Conservation (phyloP, 1,140 invertebrate genomes). For the Maniola jurtina region DNA sequence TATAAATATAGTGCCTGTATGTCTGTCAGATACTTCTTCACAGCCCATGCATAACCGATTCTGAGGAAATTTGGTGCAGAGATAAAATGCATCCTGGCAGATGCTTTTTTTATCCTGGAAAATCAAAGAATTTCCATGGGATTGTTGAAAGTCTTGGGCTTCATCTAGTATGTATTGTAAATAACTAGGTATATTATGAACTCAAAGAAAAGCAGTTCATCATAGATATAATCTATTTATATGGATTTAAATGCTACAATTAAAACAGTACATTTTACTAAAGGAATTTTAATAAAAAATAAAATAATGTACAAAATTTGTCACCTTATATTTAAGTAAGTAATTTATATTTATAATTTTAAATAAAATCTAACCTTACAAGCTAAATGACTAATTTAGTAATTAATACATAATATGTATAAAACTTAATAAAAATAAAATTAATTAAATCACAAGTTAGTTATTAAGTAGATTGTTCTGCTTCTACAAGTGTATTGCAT, state of each 20-base stretch:
- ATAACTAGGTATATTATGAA: too few relatives aligned
- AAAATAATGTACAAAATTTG: conserved; percentile 23
- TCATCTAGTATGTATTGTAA: too few relatives aligned
- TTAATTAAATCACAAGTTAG: conserved; percentile 57
- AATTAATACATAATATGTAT: conserved; percentile 55
- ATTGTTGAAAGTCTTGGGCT: too few relatives aligned
- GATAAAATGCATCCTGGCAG: too few relatives aligned
- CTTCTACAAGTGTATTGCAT: conserved; percentile 28
- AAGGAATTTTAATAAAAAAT: neutral
- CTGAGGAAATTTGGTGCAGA: too few relatives aligned
- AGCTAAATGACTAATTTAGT: conserved; percentile 69
- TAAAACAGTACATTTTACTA: neutral
- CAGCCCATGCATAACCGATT: too few relatives aligned
- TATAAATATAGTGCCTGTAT: too few relatives aligned
- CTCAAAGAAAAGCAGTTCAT: too few relatives aligned
- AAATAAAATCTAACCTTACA: conserved; percentile 47
- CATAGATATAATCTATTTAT: neutral
- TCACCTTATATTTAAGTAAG: conserved; percentile 49
- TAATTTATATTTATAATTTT: conserved; percentile 42
- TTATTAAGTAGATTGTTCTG: conserved; percentile 26
- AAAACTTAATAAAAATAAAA: conserved; percentile 52
- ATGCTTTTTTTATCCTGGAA: too few relatives aligned
- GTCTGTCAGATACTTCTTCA: too few relatives aligned
- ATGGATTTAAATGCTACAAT: neutral
- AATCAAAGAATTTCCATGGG: too few relatives aligned